Percentiles rank a stretch among this genome's conserved stretches.
These are phyloP conservation scores for Hirtodrosophila trivittata DNA, from an alignment of 2,888 invertebrate species.

Conservation along the genomic window DNA sequence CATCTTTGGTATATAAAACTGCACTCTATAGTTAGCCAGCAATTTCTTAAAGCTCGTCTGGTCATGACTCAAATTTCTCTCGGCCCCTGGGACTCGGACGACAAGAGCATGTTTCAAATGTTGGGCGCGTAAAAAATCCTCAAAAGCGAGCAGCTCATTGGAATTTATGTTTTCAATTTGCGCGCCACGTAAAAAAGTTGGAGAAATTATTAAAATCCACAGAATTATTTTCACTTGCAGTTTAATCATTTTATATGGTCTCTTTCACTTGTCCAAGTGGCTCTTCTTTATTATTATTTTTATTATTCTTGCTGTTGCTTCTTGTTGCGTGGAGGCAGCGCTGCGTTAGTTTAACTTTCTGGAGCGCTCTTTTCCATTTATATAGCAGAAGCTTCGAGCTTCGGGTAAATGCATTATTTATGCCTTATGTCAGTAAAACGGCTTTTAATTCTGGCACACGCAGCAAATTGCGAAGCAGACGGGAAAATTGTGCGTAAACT, in stretches of 20 bases:
- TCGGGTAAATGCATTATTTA: slow-evolving; percentile 62
- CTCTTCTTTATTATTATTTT: slow-evolving; percentile 11
- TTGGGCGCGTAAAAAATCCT: slow-evolving; percentile 73
- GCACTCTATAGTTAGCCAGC: slow-evolving; percentile 62
- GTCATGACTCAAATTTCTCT: no score
- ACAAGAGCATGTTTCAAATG: slow-evolving; percentile 76
- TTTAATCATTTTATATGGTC: slow-evolving; percentile 72
- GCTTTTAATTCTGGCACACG: slow-evolving; percentile 33
- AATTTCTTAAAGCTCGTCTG: slow-evolving; percentile 40
- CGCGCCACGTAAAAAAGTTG: slow-evolving; percentile 53
- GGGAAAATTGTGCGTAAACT: slow-evolving; percentile 57
- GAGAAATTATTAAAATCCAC: slow-evolving; percentile 68
- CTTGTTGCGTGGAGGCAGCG: slow-evolving; percentile 1
- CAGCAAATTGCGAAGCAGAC: slow-evolving; percentile 55
- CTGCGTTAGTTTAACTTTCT: slow-evolving; percentile 14
- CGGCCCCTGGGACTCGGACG: slow-evolving; percentile 29
- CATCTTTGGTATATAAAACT: slow-evolving; percentile 55
- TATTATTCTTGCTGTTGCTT: slow-evolving; percentile 7
- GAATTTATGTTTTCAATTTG: slow-evolving; percentile 77
- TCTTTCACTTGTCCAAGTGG: slow-evolving; percentile 46
- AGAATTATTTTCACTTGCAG: slow-evolving; percentile 72
- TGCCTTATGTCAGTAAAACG: slow-evolving; percentile 41
- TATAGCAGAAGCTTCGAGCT: slow-evolving; percentile 31
- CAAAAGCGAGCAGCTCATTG: slow-evolving; percentile 72
- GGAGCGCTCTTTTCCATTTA: slow-evolving; percentile 37